These are phyloP conservation scores for Engystomops pustulosus DNA, from an alignment of 2,113 vertebrate genomes.

Conservation along the genomic window DNA sequence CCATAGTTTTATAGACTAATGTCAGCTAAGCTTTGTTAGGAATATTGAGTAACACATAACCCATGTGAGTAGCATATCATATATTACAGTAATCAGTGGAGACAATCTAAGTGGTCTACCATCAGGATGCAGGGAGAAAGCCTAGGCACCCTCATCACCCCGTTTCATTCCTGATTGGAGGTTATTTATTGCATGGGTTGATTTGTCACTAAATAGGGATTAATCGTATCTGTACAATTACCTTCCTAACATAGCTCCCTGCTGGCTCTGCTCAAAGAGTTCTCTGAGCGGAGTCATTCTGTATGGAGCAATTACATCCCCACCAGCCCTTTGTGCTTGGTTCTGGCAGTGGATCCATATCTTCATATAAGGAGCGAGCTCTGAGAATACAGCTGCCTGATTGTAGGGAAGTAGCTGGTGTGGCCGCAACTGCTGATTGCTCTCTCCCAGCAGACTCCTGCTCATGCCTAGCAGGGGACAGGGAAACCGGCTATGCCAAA, in stretches of 20 bases:
- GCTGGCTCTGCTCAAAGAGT: slow-evolving; percentile 24
- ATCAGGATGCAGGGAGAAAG: not conserved
- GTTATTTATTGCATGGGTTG: slow-evolving; percentile 21
- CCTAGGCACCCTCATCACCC: not conserved
- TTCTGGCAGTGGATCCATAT: slow-evolving; percentile 47
- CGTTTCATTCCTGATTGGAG: not conserved
- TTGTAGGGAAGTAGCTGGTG: slow-evolving; percentile 25
- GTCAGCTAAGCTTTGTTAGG: not conserved
- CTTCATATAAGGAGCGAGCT: slow-evolving; percentile 20
- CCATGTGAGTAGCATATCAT: not conserved
- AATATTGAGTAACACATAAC: not conserved
- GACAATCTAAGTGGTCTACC: not conserved
- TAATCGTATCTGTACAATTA: slow-evolving; percentile 51
- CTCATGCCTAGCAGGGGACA: slow-evolving; percentile 24
- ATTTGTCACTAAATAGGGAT: slow-evolving; percentile 28
- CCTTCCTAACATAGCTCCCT: slow-evolving; percentile 16
- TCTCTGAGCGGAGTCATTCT: slow-evolving; percentile 28
- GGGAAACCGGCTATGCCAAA: slow-evolving; percentile 14
- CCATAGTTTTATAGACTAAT: not conserved
- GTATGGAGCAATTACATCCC: slow-evolving; percentile 46
- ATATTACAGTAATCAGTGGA: not conserved
- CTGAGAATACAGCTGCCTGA: slow-evolving; percentile 16
- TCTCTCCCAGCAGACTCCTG: slow-evolving; percentile 12
- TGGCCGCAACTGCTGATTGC: slow-evolving; percentile 22
- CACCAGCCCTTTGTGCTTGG: slow-evolving; percentile 38